These are phyloP conservation scores for Xerus inauris DNA, from an alignment of 2,113 vertebrate genomes.

Conservation along the genomic window DNA sequence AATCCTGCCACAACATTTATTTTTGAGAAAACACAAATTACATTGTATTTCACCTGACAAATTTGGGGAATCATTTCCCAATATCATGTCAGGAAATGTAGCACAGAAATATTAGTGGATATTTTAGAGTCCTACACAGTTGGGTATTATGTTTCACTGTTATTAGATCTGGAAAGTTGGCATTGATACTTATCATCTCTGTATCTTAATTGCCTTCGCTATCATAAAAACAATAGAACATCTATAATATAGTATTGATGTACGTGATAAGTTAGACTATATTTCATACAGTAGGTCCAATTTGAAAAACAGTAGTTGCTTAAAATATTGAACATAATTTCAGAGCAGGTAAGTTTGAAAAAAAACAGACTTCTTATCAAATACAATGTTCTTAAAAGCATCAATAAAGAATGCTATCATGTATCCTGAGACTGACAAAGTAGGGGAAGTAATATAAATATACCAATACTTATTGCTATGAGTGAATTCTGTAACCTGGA, in stretches of 20 bases:
- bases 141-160: not conserved
- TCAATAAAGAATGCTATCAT: not conserved
- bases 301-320: not conserved
- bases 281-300: not conserved
- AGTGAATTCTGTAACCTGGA: not conserved
- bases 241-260: not conserved
- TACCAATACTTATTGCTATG: not conserved
- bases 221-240: not conserved
- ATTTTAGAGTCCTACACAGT: not conserved
- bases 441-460: too few relatives aligned
- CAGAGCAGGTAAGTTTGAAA: not conserved
- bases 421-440: not conserved
- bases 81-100: not conserved
- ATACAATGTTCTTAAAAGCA: not conserved
- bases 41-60: not conserved
- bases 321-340: not conserved
- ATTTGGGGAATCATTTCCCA: not conserved
- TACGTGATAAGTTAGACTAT: not conserved
- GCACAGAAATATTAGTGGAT: not conserved
- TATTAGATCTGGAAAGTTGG: not conserved
- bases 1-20: fast-evolving
- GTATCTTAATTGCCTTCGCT: not conserved
- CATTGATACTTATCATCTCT: not conserved
- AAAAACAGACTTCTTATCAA: not conserved
- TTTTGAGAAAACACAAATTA: not conserved